Conservation (phyloP, 2,113 vertebrate genomes). For the Phylloscopus trochiloides region DNA sequence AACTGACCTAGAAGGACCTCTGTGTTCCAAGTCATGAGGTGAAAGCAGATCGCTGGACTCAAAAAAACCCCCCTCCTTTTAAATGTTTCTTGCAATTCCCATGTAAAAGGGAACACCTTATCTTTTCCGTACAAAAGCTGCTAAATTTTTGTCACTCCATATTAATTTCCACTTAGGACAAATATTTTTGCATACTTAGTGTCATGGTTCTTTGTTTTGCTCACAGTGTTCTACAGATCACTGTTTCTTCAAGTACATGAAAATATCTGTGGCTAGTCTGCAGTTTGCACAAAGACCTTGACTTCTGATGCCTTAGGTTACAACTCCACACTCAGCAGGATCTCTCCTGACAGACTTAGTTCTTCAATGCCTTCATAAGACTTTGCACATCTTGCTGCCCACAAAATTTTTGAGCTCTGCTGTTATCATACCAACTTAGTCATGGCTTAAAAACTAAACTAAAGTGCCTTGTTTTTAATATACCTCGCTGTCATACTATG, state of each 20-base stretch:
- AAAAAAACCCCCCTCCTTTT: neutral
- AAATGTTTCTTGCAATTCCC: neutral
- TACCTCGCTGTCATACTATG: neutral
- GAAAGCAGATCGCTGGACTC: neutral
- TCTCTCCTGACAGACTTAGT: neutral
- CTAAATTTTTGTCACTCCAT: neutral
- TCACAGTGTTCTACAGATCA: neutral
- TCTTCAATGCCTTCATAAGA: neutral
- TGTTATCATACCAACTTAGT: neutral
- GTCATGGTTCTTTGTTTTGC: neutral
- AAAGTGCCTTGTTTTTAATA: neutral
- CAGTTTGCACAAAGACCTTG: neutral
- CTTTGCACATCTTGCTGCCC: neutral
- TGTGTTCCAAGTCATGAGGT: neutral
- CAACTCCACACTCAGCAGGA: neutral
- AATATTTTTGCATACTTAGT: neutral
- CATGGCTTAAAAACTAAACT: neutral
- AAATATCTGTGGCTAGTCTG: neutral
- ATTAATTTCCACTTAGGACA: neutral
- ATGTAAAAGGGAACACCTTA: neutral
- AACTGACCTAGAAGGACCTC: neutral
- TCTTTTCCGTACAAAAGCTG: neutral
- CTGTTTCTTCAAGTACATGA: neutral
- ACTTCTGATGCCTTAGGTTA: neutral
- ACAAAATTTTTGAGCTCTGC: neutral